Base-by-base conservation (phyloP, 2,888 invertebrate genomes). In the Cybosia mesomella region DNA sequence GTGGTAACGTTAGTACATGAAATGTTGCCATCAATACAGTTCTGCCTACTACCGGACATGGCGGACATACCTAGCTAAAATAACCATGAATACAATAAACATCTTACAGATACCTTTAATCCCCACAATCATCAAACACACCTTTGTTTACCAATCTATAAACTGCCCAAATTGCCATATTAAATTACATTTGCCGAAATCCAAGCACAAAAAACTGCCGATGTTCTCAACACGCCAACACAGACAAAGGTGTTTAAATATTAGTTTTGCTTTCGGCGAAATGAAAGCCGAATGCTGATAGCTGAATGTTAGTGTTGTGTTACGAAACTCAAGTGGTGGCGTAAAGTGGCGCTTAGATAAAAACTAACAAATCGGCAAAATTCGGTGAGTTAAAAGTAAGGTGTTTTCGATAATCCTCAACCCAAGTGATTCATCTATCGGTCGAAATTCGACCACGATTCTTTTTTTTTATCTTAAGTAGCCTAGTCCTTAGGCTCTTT, bases 241-340 rank as follows among this genome's bases (percentile, higher is more conserved):
- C n/a, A 71, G 39, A 80, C 84, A 85, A 90, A 91, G 90, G 88
- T 91, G 90, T 82, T 85, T 83, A 90, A 91, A 91, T 87, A 91
- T 85, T 85, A 72, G 77, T 73, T 79, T 78, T 82, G 74, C 83
- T 84, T 81, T 88, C 89, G 89, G 87, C 83, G 67, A 85, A 83
- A 87, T 87, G 81, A 89, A 87, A 87, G 74, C 72, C 71, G 73
- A 70, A 60, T 39, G 69, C 71, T 73, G 80, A 68, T 73, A 74
- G 71, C 71, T 66, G 68, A 71, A 61, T 39, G 65, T 62, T 71
- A 76, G 74, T 74, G 70, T 79, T 70, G 71, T 71, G 66, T 80
- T 80, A 79, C 77, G 67, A 60, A 32, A 58, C 55, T 77, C 59
- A 80, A 79, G 79, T 79, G 78, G 78, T 68, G 64, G 18, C 60